Conservation (phyloP, 2,113 vertebrate species). For the Plecturocebus donacophilus region DNA sequence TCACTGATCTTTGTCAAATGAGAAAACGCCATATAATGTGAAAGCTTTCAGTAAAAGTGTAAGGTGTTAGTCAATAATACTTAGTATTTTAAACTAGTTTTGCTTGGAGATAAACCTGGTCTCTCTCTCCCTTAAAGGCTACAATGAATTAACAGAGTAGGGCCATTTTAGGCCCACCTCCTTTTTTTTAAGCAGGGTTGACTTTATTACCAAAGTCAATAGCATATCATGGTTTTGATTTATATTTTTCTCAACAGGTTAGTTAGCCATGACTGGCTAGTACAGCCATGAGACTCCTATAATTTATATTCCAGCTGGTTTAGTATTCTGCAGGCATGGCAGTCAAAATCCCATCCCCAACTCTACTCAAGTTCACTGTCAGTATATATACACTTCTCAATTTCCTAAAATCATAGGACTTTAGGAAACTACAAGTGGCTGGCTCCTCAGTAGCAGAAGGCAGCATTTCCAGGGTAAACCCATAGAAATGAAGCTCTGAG, state of each 20-base stretch:
- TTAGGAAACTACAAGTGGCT: background rate
- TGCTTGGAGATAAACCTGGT: background rate
- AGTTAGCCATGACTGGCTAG: background rate
- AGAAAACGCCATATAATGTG: background rate
- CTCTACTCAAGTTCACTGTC: background rate
- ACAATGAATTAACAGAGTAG: background rate
- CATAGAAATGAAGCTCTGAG: background rate
- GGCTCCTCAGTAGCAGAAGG: background rate
- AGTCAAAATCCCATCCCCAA: background rate
- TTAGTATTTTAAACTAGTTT: background rate
- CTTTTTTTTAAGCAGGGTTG: background rate
- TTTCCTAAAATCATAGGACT: background rate
- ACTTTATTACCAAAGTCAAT: background rate
- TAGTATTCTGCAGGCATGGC: background rate
- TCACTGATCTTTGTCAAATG: conserved; percentile 12
- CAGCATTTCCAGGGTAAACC: background rate
- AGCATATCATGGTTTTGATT: background rate
- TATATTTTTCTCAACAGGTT: background rate
- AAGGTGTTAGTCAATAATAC: background rate
- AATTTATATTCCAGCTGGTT: no score
- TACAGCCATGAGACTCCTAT: background rate
- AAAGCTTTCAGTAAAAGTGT: background rate
- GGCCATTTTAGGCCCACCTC: background rate
- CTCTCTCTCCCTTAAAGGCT: background rate
- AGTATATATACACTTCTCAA: background rate